A percentile compares a stretch with the other conserved stretches of the same genome.
Evolutionary conservation across 2,888 invertebrate genomes (phyloP).

Genomic region (Ichneumoninae sp.): DNA sequence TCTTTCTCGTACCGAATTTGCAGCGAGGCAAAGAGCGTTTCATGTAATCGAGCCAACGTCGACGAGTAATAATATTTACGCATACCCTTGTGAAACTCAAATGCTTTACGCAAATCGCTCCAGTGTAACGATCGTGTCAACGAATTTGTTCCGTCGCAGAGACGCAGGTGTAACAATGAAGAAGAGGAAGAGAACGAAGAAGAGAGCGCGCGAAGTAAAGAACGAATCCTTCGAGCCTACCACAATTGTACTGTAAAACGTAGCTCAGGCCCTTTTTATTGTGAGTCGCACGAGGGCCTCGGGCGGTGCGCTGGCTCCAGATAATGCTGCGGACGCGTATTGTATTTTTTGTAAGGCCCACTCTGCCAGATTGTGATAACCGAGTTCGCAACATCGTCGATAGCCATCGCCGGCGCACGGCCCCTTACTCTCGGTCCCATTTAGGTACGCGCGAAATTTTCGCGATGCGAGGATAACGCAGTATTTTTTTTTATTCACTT

Average conservation of each 20-base stretch:
- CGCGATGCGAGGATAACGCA: conserved; percentile 3
- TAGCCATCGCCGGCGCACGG: conserved; percentile 70
- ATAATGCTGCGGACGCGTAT: conserved; percentile 78
- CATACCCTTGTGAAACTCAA: not conserved
- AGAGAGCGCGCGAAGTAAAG: not conserved
- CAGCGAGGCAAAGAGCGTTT: not conserved
- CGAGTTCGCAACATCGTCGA: conserved; percentile 80
- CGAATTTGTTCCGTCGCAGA: conserved; percentile 6
- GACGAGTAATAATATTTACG: conserved; percentile 7
- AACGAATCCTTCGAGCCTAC: conserved; percentile 39
- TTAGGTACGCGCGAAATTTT: not conserved
- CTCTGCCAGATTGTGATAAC: conserved; percentile 83
- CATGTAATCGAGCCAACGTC: not conserved
- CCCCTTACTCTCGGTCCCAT: conserved; percentile 33
- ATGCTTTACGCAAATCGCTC: not conserved
- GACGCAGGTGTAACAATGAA: not conserved
- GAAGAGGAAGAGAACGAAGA: conserved; percentile 13
- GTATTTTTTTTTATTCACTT: conserved; percentile 30
- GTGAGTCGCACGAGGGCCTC: conserved; percentile 63
- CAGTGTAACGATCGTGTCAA: not conserved
- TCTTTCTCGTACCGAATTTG: conserved; percentile 43
- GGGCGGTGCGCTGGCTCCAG: conserved; percentile 68
- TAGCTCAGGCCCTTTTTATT: conserved; percentile 57
- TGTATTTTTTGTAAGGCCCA: conserved; percentile 84
- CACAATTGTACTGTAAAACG: conserved; percentile 31